Evolutionary conservation across 1,140 invertebrate species (phyloP).

Genomic region (Platyscapa corneri): DNA sequence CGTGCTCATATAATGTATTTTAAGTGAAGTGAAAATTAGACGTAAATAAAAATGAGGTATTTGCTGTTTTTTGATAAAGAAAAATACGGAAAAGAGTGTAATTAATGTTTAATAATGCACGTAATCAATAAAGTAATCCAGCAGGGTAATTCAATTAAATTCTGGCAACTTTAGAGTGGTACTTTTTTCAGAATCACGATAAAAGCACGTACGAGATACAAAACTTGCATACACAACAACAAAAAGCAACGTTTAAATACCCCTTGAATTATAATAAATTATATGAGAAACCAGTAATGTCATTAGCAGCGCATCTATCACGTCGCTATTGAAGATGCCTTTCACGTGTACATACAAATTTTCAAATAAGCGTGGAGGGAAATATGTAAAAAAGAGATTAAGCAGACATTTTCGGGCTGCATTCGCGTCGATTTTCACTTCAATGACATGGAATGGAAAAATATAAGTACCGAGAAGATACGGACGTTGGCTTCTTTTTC

Average conservation of each 20-base stretch:
- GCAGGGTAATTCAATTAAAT: conserved; percentile 2
- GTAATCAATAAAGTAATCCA: background rate
- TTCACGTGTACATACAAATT: background rate
- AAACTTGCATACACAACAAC: background rate
- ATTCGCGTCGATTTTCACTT: conserved; percentile 25
- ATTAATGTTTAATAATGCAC: background rate
- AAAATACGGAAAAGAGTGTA: background rate
- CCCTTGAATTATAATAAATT: conserved; percentile 28
- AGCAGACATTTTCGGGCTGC: background rate
- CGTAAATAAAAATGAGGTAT: too few relatives aligned
- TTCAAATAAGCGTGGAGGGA: background rate
- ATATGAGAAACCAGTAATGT: conserved; percentile 26
- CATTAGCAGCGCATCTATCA: conserved; percentile 43
- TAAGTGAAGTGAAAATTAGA: too few relatives aligned
- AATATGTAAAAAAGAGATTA: conserved; percentile 1
- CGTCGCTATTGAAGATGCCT: conserved; percentile 10
- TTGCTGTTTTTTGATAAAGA: too few relatives aligned
- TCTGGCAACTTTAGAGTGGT: background rate
- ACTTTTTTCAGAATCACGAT: background rate
- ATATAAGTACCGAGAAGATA: background rate
- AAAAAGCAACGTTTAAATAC: conserved; percentile 20
- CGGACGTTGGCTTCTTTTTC: background rate
- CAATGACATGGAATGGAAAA: too few relatives aligned
- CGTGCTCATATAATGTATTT: too few relatives aligned
- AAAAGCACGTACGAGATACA: background rate